These are phyloP conservation scores for Sphaerophoria rueppellii DNA, from an alignment of 2,888 invertebrate genomes.

Conservation along the genomic window DNA sequence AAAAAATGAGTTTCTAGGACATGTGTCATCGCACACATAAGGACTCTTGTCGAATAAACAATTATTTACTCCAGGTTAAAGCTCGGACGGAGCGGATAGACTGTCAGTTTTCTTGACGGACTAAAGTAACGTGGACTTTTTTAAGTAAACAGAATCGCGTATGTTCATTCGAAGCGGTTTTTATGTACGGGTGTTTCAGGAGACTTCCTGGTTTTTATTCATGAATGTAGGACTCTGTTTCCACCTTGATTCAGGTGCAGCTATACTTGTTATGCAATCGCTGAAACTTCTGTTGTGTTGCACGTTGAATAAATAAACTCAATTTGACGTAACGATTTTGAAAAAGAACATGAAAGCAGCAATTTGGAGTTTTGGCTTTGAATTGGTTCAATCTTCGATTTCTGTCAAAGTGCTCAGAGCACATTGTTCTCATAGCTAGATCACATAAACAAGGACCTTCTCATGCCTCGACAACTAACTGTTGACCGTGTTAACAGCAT, in stretches of 20 bases:
- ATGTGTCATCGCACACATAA: conserved; percentile 50
- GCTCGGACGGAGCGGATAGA: background rate
- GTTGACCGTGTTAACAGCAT: conserved; percentile 22
- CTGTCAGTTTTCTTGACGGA: conserved; percentile 1
- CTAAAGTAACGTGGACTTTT: conserved; percentile 7
- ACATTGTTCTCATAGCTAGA: background rate
- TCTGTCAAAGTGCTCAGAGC: too few relatives aligned
- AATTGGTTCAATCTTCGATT: too few relatives aligned
- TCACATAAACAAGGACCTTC: conserved; percentile 20
- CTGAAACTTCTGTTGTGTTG: too few relatives aligned
- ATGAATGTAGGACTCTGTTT: conserved; percentile 40
- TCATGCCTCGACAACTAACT: conserved; percentile 22
- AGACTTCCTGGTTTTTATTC: conserved; percentile 49
- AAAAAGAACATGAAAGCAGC: too few relatives aligned
- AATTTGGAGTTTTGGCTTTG: too few relatives aligned
- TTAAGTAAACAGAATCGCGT: background rate
- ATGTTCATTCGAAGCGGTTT: background rate
- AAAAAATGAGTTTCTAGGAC: conserved; percentile 13
- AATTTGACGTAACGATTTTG: too few relatives aligned
- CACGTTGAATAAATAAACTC: too few relatives aligned
- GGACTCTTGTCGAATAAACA: conserved; percentile 43
- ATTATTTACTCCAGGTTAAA: conserved; percentile 30
- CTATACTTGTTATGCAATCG: conserved; percentile 18
- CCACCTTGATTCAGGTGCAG: conserved; percentile 37
- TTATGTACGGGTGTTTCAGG: conserved; percentile 7